Conservation (phyloP, 2,113 vertebrate species). For the Coturnix japonica region DNA sequence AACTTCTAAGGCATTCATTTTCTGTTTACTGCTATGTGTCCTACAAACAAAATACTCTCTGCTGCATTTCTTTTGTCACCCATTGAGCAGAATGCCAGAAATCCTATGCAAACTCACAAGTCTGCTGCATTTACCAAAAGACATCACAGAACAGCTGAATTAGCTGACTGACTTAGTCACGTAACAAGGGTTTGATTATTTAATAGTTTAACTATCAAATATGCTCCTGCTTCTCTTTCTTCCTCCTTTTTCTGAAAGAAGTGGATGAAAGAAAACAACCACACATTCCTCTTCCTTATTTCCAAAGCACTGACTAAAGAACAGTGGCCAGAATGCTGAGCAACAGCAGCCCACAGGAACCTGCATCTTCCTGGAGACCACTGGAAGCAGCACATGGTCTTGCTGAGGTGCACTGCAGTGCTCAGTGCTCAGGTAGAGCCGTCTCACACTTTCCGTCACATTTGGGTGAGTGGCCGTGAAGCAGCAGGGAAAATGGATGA, state of each 20-base stretch:
- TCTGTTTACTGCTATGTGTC: neutral
- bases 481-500: neutral
- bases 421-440: neutral
- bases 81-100: neutral
- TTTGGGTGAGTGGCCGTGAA: neutral
- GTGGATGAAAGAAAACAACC: neutral
- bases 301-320: neutral
- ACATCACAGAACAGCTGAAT: neutral
- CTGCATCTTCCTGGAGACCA: neutral
- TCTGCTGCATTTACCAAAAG: neutral
- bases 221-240: neutral
- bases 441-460: neutral
- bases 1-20: neutral
- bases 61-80: neutral
- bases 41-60: neutral
- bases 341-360: neutral
- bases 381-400: neutral
- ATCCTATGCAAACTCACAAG: neutral
- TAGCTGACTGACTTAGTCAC: neutral
- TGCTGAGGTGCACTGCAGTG: neutral
- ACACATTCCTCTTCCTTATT: neutral
- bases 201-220: neutral
- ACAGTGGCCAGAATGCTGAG: neutral
- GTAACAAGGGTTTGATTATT: neutral
- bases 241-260: neutral